Evolutionary conservation across 2,888 invertebrate genomes (phyloP), one percentile per base, ranked within the genome.

Genomic region (Mythimna loreyi): DNA sequence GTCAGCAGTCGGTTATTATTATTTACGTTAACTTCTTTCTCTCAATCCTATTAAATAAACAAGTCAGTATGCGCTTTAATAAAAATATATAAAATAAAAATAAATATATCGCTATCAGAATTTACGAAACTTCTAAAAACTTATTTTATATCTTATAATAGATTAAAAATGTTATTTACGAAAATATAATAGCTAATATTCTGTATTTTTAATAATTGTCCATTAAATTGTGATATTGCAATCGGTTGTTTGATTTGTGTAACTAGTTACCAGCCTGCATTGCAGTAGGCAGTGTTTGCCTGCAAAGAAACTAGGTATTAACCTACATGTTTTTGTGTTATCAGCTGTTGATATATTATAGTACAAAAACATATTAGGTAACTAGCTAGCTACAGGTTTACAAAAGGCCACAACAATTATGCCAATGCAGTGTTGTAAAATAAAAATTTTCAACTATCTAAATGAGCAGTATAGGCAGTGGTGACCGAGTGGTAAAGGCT

Each of bases 211-310:
- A 89, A 87, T 90, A 87, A 88, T 91, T 94, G 94, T 94, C 94
- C 93, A 95, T 92, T 95, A 95, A 94, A 95, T 91, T 94, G 93
- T 95, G 94, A 95, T 94, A 94, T 87, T 90, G 87, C 82, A 74
- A 81, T 47, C 43, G 60, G 74, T 81, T 82, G 85, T 85, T 81
- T 87, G 66, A 79, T 77, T 81, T 74, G 13, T n/a, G 13, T 0
- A 28, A 45, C 40, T 53, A 23, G 45, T 55, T 49, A 55, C n/a
- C 5, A 30, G 19, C 50, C 80, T 60, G 80, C 63, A 80, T 66
- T 80, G 66, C 77, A 64, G 80, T 66, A 13, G 6, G 13, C 3
- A 53, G 30, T 59, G 40, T 8, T 16, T 30, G 23, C 25, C n/a
- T 43, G 53, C 80, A 53, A 21, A 59, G 28, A 9, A 47, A 36